Evolutionary conservation across 2,888 invertebrate genomes (phyloP), one percentile per base, ranked within the genome.

Genomic region (Scaptomyza flava): DNA sequence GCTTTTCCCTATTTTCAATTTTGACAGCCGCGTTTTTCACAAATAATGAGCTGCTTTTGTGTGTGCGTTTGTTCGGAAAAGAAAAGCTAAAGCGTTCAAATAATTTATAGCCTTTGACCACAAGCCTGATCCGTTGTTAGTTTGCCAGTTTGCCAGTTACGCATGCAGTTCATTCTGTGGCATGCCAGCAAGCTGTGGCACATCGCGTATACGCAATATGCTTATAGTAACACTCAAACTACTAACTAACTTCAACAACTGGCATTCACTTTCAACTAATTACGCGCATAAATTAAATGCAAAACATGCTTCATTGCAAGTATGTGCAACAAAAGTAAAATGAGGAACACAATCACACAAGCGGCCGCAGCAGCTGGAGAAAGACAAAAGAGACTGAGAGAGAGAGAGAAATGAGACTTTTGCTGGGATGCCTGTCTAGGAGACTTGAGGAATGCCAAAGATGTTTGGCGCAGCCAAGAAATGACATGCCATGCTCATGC

Each of bases 21-120:
- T 84, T 88, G 84, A 84, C 88, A 88, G 84, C 69, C 86, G 81
- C 79, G 76, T 84, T 88, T 89, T 80, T 87, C 72, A 79, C 71
- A 81, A 86, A 80, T 89, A 89, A 89, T 89, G 90, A 89, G 88
- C 78, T 75, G 78, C 73, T 14, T 38, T 14, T 38, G 8, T 38
- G 38, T 8, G 9, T 36, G n/a, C 36, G 36, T 36, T 36, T 27
- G 27, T 36, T 34, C 11, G 36, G 8, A 41, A 68, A 60, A 58
- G 57, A 65, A 72, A 56, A 62, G 63, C 48, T 68, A 48, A 73
- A 63, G 75, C 78, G 72, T 65, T 72, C 69, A 67, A 72, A 69
- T 78, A 71, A 84, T 79, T 84, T 84, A 84, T 81, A 51, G 68
- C 65, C 69, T 74, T 63, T 65, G 63, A 74, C 77, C 74, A 68